Base-by-base conservation (phyloP, 2,888 invertebrate species). In the Aleiodes testaceus region DNA sequence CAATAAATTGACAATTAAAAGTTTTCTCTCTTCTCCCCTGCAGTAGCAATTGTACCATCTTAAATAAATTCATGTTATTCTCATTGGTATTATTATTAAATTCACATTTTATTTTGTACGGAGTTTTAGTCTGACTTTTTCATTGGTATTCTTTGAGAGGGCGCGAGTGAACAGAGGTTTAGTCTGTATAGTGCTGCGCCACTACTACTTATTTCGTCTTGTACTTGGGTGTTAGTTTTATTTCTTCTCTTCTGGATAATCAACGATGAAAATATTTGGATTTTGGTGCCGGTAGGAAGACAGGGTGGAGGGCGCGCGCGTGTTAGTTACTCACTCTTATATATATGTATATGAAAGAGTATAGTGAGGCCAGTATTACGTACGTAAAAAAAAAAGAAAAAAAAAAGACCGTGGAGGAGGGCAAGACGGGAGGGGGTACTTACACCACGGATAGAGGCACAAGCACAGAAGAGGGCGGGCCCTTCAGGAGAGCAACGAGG, bases 401-500 rank as follows among this genome's bases (percentile, higher is more conserved):
- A 53, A 26, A 30, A 61, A 44, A 53, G 66, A 49, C 44, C 14
- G 63, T 49, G 26, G 45, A 36, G 26, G 59, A 45, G 50, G n/a
- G 44, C 44, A 16, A 42, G 30, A 36, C 14, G 70, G 66, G 65
- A 50, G 52, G 49, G 65, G 61, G 50, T 45, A 44, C 45, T 55
- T 52, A 52, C 52, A 53, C 52, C 53, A 44, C 44, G 22, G 47
- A 42, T 49, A 61, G 70, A 73, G 72, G 72, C 68, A 64, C 67
- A 44, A 49, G 61, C 53, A 74, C 74, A 79, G 77, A 78, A 77
- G 81, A 79, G 80, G 79, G 79, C 76, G 79, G 80, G 84, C 85
- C 85, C 85, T 85, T 85, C 82, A 83, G 84, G 83, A 84, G 82
- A 81, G 82, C 82, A 82, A 83, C 84, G 83, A 83, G 81, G 78